Evolutionary conservation across 2,113 vertebrate species (phyloP).

Genomic region (Istiophorus platypterus): DNA sequence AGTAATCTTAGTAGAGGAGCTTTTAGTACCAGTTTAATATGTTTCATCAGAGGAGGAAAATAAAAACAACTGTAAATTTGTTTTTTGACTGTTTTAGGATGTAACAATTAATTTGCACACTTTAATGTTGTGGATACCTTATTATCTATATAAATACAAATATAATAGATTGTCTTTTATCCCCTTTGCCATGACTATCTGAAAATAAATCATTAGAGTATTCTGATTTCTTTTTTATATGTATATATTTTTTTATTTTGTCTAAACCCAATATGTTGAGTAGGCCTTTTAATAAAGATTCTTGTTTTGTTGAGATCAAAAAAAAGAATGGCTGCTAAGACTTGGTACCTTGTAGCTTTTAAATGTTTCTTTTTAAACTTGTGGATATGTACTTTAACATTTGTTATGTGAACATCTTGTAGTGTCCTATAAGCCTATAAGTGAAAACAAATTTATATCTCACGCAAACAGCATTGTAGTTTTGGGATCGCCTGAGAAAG

Average conservation of each 20-base stretch:
- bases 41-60: background rate
- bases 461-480: background rate
- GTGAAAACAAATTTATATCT: background rate
- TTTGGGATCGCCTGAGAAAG: conserved; percentile 15
- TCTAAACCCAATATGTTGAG: background rate
- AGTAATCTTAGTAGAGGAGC: background rate
- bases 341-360: background rate
- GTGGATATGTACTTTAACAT: background rate
- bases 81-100: background rate
- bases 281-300: background rate
- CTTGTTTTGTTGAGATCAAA: background rate
- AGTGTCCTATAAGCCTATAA: background rate
- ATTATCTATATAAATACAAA: background rate
- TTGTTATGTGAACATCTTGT: background rate
- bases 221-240: background rate
- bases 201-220: conserved; percentile 1
- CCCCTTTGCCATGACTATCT: background rate
- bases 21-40: background rate
- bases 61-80: background rate
- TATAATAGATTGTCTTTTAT: too few species aligned
- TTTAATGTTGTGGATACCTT: background rate
- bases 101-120: background rate
- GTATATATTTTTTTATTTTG: too few species aligned
- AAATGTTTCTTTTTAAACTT: background rate
- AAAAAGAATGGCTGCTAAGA: background rate